Evolutionary conservation across 2,888 invertebrate species (phyloP).

Genomic region (Lycaena phlaeas): DNA sequence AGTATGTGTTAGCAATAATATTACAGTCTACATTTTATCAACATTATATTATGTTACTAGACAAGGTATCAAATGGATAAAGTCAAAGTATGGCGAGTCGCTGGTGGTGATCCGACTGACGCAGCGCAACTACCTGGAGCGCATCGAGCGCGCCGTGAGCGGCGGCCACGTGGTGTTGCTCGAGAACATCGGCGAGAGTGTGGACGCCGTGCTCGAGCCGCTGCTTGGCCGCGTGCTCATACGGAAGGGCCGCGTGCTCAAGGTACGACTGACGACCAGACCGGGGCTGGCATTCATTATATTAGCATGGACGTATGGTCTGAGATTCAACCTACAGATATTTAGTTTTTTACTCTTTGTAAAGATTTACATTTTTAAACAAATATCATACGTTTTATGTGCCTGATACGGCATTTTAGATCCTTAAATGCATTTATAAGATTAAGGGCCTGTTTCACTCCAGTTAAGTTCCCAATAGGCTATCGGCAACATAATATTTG

Average conservation of each 20-base stretch:
- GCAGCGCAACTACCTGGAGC: slow-evolving; percentile 87
- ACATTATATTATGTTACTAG: slow-evolving; percentile 42
- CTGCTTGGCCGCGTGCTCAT: slow-evolving; percentile 89
- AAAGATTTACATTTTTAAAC: no score
- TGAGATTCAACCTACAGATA: not conserved
- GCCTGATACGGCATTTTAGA: no score
- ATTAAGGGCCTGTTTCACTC: no score
- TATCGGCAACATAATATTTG: no score
- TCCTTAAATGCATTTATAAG: no score
- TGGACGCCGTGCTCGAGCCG: slow-evolving; percentile 94
- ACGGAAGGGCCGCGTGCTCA: slow-evolving; percentile 85
- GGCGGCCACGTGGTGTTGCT: slow-evolving; percentile 85
- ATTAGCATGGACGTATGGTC: no score
- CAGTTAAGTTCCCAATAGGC: no score
- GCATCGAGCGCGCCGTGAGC: slow-evolving; percentile 81
- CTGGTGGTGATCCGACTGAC: slow-evolving; percentile 84
- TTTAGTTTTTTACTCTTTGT: no score
- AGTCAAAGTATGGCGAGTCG: slow-evolving; percentile 83
- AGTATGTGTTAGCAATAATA: no score
- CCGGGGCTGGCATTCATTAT: no score
- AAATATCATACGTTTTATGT: no score
- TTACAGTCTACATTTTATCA: no score
- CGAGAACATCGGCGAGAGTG: slow-evolving; percentile 90
- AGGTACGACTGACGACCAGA: slow-evolving; percentile 41
- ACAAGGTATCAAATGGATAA: slow-evolving; percentile 96